Evolutionary conservation across 2,113 vertebrate genomes (phyloP).

Genomic region (Garra rufa): DNA sequence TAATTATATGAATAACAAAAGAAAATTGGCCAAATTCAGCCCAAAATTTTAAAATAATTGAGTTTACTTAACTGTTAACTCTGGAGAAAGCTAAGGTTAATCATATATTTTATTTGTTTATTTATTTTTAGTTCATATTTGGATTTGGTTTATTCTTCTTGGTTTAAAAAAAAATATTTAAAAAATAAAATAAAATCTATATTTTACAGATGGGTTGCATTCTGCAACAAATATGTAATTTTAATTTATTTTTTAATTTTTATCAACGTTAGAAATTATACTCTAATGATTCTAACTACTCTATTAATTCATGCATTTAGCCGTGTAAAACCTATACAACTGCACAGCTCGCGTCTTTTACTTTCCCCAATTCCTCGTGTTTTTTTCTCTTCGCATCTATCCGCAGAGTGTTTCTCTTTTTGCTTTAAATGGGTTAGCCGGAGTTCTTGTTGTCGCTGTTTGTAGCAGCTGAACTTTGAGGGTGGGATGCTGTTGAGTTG

Average conservation of each 20-base stretch:
- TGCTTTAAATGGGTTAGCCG: constrained; percentile 4
- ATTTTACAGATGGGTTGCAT: not conserved
- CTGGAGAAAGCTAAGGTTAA: no score
- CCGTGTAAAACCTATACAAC: not conserved
- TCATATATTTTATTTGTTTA: no score
- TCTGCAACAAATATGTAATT: not conserved
- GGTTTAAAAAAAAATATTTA: not conserved
- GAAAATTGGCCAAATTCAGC: not conserved
- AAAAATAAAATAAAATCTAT: not conserved
- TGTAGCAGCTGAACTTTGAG: constrained; percentile 52
- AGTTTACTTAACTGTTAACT: no score
- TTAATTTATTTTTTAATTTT: not conserved
- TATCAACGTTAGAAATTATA: not conserved
- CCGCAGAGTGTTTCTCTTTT: not conserved
- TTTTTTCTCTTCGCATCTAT: not conserved
- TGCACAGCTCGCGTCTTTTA: not conserved
- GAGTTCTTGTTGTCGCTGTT: constrained; percentile 21
- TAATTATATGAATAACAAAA: not conserved
- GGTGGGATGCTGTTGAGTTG: constrained; percentile 69
- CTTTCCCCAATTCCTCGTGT: not conserved
- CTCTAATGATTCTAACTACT: no score
- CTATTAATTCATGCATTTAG: not conserved
- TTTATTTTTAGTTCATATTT: not conserved
- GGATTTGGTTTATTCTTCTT: not conserved
- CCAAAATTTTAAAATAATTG: no score